These are phyloP conservation scores for Centropristis striata DNA, from an alignment of 2,113 vertebrate species.

Conservation along the genomic window DNA sequence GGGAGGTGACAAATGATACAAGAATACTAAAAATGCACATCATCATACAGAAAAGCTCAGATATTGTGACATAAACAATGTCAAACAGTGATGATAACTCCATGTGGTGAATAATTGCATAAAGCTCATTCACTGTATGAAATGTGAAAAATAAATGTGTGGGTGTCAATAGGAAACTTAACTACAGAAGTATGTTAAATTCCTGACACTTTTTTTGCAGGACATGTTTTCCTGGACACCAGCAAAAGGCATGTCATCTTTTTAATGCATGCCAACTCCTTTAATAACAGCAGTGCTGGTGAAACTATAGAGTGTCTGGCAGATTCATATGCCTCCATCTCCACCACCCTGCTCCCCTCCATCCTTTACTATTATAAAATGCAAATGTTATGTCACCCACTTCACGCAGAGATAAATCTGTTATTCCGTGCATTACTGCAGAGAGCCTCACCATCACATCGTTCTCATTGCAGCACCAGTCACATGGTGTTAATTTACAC, in stretches of 20 bases:
- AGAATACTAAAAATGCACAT: constrained; percentile 4
- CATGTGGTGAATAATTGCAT: constrained; percentile 4
- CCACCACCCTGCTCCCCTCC: background rate
- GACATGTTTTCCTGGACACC: background rate
- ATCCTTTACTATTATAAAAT: constrained; percentile 70
- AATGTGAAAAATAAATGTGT: constrained; percentile 24
- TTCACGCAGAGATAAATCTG: constrained; percentile 64
- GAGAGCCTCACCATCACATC: constrained; percentile 3
- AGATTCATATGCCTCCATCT: constrained; percentile 51
- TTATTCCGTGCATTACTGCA: constrained; percentile 37
- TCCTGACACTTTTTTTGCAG: background rate
- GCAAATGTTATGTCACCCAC: constrained; percentile 74
- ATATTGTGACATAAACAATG: background rate
- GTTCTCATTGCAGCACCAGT: constrained; percentile 24
- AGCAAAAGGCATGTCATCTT: constrained; percentile 21
- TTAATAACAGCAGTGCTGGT: constrained; percentile 29
- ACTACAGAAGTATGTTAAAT: background rate
- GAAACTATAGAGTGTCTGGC: constrained; percentile 34
- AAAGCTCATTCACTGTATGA: constrained; percentile 13
- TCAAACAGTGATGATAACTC: background rate
- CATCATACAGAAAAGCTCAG: background rate
- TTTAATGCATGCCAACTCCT: constrained; percentile 28
- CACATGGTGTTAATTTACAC: constrained; percentile 34
- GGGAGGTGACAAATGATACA: constrained; percentile 35
- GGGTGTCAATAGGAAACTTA: background rate